Percentiles rank a stretch among this genome's conserved stretches.
These are phyloP conservation scores for Plebejus melissa DNA, from an alignment of 2,888 invertebrate species.

Conservation along the genomic window DNA sequence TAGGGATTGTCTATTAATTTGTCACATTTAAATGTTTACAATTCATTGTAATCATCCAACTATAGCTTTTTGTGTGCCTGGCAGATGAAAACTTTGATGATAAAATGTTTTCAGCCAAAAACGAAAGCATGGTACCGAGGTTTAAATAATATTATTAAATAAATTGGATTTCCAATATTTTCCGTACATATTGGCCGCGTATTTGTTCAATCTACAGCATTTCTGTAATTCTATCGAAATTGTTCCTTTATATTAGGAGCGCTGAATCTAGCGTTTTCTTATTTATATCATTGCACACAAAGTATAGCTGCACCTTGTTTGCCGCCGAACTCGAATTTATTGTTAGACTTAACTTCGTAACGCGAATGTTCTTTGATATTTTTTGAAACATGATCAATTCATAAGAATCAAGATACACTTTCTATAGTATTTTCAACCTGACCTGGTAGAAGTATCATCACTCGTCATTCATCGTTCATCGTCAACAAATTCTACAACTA, in stretches of 20 bases:
- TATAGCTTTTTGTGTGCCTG: neutral
- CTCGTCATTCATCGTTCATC: no score
- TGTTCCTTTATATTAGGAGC: constrained; percentile 20
- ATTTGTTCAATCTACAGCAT: constrained; percentile 10
- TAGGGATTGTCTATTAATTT: no score
- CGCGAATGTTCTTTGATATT: constrained; percentile 20
- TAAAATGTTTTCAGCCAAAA: neutral
- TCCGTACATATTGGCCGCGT: constrained; percentile 8
- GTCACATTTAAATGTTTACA: neutral
- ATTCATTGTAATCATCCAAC: neutral
- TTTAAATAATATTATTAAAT: constrained; percentile 17
- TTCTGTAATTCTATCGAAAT: constrained; percentile 22
- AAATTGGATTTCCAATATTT: constrained; percentile 11
- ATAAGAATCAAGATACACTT: neutral
- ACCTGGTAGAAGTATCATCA: neutral
- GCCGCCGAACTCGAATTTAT: constrained; percentile 28
- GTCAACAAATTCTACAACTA: no score
- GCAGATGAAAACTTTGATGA: neutral
- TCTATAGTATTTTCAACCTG: neutral
- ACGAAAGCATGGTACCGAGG: neutral
- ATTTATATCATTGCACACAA: constrained; percentile 26
- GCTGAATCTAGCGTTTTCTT: constrained; percentile 17
- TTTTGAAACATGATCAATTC: neutral
- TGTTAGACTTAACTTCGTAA: constrained; percentile 26
- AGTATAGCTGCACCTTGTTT: constrained; percentile 26